Base-by-base conservation (phyloP, 1,140 invertebrate genomes). In the Euwallacea fornicatus region DNA sequence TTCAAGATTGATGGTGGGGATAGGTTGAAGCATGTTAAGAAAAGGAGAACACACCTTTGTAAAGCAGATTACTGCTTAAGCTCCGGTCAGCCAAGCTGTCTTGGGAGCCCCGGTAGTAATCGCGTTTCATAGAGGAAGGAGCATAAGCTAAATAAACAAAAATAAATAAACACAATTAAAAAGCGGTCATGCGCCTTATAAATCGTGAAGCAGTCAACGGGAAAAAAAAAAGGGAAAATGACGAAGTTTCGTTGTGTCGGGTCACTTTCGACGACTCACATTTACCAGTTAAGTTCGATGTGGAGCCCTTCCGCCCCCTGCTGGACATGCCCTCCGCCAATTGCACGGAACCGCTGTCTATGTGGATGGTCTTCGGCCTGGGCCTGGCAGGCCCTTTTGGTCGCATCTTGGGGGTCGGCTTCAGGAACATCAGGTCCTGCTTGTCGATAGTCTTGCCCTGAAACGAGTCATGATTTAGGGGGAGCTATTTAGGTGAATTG, bases 61-160 rank as follows among this genome's bases (percentile, higher is more conserved):
- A 86, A 74, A 86, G 81, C 69, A 83, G 82, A 72, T 84, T 77
- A 76, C 72, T 79, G 77, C 78, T 78, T 74, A 83, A 83, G 82
- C 83, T 85, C 80, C 87, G 83, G 69, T 88, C 87, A 76, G 90
- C 90, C 72, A 94, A 86, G 83, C 90, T 92, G 84, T 94, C 92
- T 86, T 93, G 91, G 66, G 91, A 93, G 78, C 91, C 91, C 84
- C 91, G 87, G 84, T 92, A 93, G 87, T 92, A 93, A 84, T 94
- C 92, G 83, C 91, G 88, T 84, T 90, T 88, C 90, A 92, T 91
- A 73, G 89, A 43, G 58, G 71, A 73, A 53, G 79, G 75, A 21
- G 69, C 68, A 76, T 78, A 78, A 75, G 78, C 80, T 80, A 74
- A 76, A 77, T 62, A 76, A 80, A 81, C 78, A 66, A 66, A 75